phyloP scores from a whole-genome alignment of 2,113 vertebrate species.

The Typhlomys cinereus region DNA sequence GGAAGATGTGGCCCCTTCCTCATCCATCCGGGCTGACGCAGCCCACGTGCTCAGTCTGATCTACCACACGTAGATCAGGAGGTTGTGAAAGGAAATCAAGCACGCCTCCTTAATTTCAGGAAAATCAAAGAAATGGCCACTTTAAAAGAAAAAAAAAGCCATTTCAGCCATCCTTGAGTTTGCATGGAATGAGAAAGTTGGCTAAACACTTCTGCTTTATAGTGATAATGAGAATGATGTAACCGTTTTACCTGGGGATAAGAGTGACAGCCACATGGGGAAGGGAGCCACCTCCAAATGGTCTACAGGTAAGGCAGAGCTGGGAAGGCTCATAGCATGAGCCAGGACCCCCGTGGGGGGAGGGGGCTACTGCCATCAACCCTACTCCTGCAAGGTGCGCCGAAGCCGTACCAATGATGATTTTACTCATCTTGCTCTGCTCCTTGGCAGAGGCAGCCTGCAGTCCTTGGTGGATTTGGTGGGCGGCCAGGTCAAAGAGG shows the following conservation, averaged over 20 bases:
- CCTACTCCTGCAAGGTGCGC: rapidly evolving
- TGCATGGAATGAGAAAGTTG: neutral
- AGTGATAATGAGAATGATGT: rapidly evolving
- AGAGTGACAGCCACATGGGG: neutral
- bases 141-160: too few species aligned
- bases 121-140: neutral
- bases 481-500: slow-evolving; percentile 93
- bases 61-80: neutral
- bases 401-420: slow-evolving; percentile 88
- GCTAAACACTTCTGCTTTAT: neutral
- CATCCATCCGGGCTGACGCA: neutral
- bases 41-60: neutral
- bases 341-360: rapidly evolving
- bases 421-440: slow-evolving; percentile 73
- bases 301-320: neutral
- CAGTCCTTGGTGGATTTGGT: slow-evolving; percentile 90
- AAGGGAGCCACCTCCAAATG: neutral
- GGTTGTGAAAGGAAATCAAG: neutral
- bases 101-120: neutral
- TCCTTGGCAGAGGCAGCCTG: slow-evolving; percentile 82
- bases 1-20: neutral
- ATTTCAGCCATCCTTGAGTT: neutral
- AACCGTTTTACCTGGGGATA: neutral
- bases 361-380: neutral
- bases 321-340: too few species aligned